Base-by-base conservation (phyloP, 2,113 vertebrate species). In the Catharus bicknelli region DNA sequence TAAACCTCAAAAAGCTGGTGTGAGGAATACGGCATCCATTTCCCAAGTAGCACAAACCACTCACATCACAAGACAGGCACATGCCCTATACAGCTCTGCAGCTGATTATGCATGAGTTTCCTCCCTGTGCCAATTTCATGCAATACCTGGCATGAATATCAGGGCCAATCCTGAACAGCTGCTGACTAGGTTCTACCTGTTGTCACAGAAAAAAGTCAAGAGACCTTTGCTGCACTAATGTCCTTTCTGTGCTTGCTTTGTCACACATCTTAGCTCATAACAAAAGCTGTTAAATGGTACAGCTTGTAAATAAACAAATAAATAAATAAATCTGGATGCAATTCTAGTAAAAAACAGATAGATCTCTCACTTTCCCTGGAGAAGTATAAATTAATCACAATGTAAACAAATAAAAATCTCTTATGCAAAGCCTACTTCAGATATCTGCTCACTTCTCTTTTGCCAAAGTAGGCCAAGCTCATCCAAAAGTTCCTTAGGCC, bases 1-100 rank as follows among this genome's bases (percentile, higher is more conserved):
- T 85, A 85, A 79, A 47, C 4, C 10, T 77, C 42, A 36, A 3
- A 50, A 6, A 82, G 16, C 1, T 70, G 11, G 34, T 64, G 5
- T 72, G 25, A 86, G 16, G 11, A 43, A 76, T 45, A 59, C 4
- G 11, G 58, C 7, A 32, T 26, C 5, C 7, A 45, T 47, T 90
- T 51, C 38, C 20, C 34, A 26, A 73, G 32, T 1, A 54, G 25
- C 29, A 72, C 11, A 8, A 89, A 38, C 15, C 63, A 7, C 15
- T 36, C 26, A 51, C 10, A 66, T 3, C 55, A 27, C 0, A 0
- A 84, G n/a, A 74, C 0, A 66, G 34, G 22, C 7, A 22, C 0
- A 0, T 11, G 17, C 19, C 9, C 23, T 43, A 18, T 26, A 55
- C 13, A 69, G 18, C 34, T 50, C 20, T 57, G n/a, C 1, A 5